Evolutionary conservation across 2,113 vertebrate genomes (phyloP).

Genomic region (Rhynchomys soricoides): DNA sequence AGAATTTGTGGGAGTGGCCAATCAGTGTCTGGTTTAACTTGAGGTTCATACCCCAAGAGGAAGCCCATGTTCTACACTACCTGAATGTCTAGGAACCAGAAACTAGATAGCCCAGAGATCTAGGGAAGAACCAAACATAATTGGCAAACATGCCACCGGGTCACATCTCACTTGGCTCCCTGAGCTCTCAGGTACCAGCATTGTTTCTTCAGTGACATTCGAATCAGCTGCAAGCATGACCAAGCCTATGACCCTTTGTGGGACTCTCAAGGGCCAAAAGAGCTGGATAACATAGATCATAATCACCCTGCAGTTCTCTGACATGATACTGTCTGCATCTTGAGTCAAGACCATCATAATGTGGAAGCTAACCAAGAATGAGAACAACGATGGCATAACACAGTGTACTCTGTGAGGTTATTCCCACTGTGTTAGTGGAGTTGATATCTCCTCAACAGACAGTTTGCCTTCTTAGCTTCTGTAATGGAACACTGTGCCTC

Average conservation of each 20-base stretch:
- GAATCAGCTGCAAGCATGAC: slow-evolving; percentile 89
- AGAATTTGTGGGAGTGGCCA: not conserved
- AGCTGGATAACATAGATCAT: slow-evolving; percentile 96
- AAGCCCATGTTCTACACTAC: not conserved
- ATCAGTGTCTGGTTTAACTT: not conserved
- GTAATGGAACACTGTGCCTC: slow-evolving; percentile 91
- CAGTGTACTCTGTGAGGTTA: slow-evolving; percentile 93
- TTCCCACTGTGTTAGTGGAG: slow-evolving; percentile 96
- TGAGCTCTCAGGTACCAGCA: slow-evolving; percentile 90
- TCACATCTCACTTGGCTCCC: slow-evolving; percentile 55
- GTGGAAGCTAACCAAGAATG: slow-evolving; percentile 97
- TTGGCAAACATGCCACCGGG: no score
- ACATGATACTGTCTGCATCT: slow-evolving; percentile 96
- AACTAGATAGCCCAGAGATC: not conserved
- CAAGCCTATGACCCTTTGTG: slow-evolving; percentile 96
- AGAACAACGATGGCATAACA: slow-evolving; percentile 96
- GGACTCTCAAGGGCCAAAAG: slow-evolving; percentile 94
- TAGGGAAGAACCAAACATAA: no score
- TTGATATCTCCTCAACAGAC: slow-evolving; percentile 91
- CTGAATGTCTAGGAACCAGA: not conserved
- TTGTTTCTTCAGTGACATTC: slow-evolving; percentile 78
- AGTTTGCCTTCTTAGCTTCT: slow-evolving; percentile 95
- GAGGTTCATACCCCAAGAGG: not conserved
- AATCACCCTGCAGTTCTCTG: slow-evolving; percentile 96
- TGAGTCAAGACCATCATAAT: slow-evolving; percentile 90